These are phyloP conservation scores for Salmo trutta DNA, from an alignment of 2,797 vertebrate genomes.

Conservation along the genomic window DNA sequence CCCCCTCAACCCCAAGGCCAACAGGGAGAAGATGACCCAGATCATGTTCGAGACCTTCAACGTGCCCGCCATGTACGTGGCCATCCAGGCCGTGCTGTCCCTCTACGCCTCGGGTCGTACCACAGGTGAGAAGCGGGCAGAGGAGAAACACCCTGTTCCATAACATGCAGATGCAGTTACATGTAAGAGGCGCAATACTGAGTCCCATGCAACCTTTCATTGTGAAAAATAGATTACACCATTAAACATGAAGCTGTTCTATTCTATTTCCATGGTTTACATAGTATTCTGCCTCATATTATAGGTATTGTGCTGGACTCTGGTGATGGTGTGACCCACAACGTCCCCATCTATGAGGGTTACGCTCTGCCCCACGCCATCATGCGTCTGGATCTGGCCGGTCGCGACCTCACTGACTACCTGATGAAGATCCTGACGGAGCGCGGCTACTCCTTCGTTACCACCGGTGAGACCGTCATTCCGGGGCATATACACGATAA, in stretches of 20 bases:
- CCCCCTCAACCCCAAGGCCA: constrained; percentile 97
- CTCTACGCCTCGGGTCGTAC: constrained; percentile 66
- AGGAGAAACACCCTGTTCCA: background rate
- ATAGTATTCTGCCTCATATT: background rate
- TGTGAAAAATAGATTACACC: background rate
- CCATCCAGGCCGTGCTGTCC: constrained; percentile 82
- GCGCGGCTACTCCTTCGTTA: constrained; percentile 60
- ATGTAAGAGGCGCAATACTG: background rate
- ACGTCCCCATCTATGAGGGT: constrained; percentile 60
- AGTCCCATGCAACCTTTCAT: background rate
- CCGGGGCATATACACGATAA: background rate
- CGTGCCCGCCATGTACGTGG: constrained; percentile 82
- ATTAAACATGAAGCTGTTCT: background rate
- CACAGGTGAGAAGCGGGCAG: constrained; percentile 50
- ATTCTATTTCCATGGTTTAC: background rate
- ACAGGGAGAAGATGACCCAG: constrained; percentile 98
- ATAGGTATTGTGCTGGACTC: constrained; percentile 62
- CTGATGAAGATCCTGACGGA: constrained; percentile 66
- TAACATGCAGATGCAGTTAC: background rate
- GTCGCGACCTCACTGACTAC: constrained; percentile 60
- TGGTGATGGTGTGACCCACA: constrained; percentile 61
- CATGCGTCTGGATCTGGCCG: constrained; percentile 59
- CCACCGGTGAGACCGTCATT: constrained; percentile 44
- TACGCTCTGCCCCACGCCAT: constrained; percentile 60
- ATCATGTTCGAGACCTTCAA: constrained; percentile 89